Base-by-base conservation (phyloP, 1,140 invertebrate genomes). In the Saccostrea echinata region DNA sequence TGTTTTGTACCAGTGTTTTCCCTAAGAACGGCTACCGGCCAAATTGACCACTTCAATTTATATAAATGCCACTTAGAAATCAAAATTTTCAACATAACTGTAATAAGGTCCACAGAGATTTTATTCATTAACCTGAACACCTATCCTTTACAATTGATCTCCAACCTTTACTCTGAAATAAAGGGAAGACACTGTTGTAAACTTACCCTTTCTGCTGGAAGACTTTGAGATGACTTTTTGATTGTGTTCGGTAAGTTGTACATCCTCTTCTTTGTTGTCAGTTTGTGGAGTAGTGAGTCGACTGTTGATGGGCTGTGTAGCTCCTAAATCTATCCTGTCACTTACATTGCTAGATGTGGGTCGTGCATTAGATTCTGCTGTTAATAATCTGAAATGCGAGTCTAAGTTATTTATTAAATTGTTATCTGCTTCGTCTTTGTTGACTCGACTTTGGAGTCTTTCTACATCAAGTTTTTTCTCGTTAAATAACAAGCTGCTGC, bases 181-280 rank as follows among this genome's bases (percentile, higher is more conserved):
- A n/a, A n/a, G n/a, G n/a, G n/a, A n/a, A n/a, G n/a, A n/a, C n/a
- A n/a, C 9, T 43, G 6, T 9, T 43, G 43, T 43, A 43, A 4
- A 76, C 24, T 16, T 76, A 76, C 68, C 68, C 27, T 76, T 76
- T 76, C 68, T 76, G 27, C 68, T 76, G 68, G 68, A 76, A 76
- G 68, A 76, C 68, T 76, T 76, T 16, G 27, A 76, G 68, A 4
- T 76, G 68, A 76, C 13, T 16, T 76, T 76, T 12, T 76, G 16
- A 12, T 13, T 30, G 11, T 9, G 0, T 2, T 76, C 68, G 12
- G 16, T 27, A 4, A 27, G 11, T 16, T 76, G 68, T 21, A 21
- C 55, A 21, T 61, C n/a, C 55, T 76, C 68, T 76, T 33, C 68
- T n/a, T n/a, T n/a, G 55, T 16, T 13, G 11, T 76, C 68, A 33